Conservation (phyloP, 2,113 vertebrate genomes). For the Oncorhynchus kisutch region DNA sequence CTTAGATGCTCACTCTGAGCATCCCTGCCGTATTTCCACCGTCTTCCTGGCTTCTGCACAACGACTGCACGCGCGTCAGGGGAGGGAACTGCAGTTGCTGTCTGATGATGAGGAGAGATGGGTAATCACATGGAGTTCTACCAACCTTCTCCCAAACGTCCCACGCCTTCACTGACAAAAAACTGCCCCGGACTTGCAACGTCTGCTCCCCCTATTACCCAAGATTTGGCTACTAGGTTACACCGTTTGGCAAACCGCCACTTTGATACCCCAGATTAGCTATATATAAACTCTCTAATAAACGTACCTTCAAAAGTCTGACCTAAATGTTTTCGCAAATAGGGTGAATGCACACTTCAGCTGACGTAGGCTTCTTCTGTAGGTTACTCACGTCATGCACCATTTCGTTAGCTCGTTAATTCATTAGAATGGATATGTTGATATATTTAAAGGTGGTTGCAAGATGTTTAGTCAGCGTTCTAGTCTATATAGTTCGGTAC, state of each 20-base stretch:
- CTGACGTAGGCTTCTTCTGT: neutral
- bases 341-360: neutral
- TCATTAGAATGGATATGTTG: neutral
- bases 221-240: neutral
- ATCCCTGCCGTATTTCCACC: conserved; percentile 4
- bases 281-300: neutral
- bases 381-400: neutral
- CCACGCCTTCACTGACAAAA: neutral
- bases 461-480: neutral
- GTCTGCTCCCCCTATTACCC: neutral
- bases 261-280: neutral
- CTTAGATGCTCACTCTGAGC: conserved; percentile 1
- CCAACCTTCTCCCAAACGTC: conserved; percentile 8
- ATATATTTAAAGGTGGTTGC: neutral
- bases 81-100: conserved; percentile 16
- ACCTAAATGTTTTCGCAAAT: neutral
- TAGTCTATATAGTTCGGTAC: neutral
- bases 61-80: conserved; percentile 7
- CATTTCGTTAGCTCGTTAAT: neutral
- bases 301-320: neutral
- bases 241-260: neutral
- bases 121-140: conserved; percentile 19
- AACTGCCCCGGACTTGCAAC: neutral
- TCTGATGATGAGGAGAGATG: conserved; percentile 28
- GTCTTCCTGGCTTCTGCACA: conserved; percentile 59